Evolutionary conservation across 2,888 invertebrate species (phyloP).

Genomic region (Ormyrus thymus): DNA sequence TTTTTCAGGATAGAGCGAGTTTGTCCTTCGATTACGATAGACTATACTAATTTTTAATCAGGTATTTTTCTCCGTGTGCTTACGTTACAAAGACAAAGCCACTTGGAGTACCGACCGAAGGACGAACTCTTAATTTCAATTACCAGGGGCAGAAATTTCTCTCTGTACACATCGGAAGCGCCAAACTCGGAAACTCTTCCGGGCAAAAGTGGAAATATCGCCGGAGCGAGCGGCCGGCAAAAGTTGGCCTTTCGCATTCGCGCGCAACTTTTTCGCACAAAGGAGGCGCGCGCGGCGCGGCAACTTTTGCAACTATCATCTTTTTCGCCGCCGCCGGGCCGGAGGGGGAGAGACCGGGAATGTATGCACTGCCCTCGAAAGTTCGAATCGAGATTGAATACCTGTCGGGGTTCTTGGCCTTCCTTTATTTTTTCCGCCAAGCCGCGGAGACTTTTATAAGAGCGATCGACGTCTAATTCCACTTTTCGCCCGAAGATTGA

Average conservation of each 20-base stretch:
- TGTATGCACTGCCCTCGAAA: background rate
- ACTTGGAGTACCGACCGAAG: too few species aligned
- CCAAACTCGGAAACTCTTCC: too few species aligned
- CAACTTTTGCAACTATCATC: slow-evolving; percentile 23
- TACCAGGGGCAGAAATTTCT: too few species aligned
- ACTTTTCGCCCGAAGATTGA: background rate
- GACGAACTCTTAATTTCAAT: too few species aligned
- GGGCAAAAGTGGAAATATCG: too few species aligned
- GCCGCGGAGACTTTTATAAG: slow-evolving; percentile 28
- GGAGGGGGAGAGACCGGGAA: background rate
- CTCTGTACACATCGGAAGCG: too few species aligned
- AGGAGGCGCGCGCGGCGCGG: background rate
- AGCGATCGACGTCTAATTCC: slow-evolving; percentile 32
- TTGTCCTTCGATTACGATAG: too few species aligned
- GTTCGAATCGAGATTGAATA: slow-evolving; percentile 27
- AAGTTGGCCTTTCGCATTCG: background rate
- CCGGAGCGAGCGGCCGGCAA: too few species aligned
- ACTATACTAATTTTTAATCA: too few species aligned
- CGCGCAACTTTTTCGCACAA: slow-evolving; percentile 18
- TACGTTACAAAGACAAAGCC: too few species aligned
- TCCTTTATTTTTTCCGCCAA: background rate
- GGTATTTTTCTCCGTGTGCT: too few species aligned
- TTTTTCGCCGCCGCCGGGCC: background rate
- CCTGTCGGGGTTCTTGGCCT: slow-evolving; percentile 13
- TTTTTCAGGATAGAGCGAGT: too few species aligned